phyloP scores from a whole-genome alignment of 2,797 vertebrate species.

The Paguma larvata region DNA sequence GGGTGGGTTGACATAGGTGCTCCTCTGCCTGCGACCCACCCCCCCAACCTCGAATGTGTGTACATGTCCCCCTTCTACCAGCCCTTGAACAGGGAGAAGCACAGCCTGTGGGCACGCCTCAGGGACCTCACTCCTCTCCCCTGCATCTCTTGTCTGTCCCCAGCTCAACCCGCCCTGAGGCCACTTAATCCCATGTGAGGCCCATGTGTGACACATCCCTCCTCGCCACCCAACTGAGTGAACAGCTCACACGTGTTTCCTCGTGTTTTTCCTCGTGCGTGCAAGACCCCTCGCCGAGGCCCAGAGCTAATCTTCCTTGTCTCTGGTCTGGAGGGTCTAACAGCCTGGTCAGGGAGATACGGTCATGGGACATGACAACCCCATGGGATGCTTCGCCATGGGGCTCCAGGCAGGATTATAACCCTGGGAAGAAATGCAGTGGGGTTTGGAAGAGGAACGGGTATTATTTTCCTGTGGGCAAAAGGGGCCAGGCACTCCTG shows the following conservation, averaged over 20 bases:
- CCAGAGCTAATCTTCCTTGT: not conserved
- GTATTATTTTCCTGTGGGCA: not conserved
- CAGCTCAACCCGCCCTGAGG: not conserved
- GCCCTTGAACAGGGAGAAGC: not conserved
- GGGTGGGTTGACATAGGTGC: too few species aligned
- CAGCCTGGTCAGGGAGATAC: not conserved
- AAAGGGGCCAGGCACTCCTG: not conserved
- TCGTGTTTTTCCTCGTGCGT: not conserved
- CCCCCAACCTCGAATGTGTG: not conserved
- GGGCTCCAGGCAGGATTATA: not conserved
- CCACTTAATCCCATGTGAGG: not conserved
- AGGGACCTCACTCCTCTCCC: not conserved
- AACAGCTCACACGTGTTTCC: not conserved
- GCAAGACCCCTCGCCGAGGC: not conserved
- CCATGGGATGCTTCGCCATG: not conserved
- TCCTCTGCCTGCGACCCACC: not conserved
- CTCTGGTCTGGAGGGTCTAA: not conserved
- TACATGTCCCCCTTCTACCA: not conserved
- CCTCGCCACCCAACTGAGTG: not conserved
- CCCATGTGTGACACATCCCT: not conserved
- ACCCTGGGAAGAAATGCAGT: not conserved
- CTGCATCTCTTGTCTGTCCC: not conserved
- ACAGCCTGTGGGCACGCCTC: not conserved
- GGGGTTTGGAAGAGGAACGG: not conserved
- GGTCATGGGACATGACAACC: not conserved